A percentile compares a stretch with the other conserved stretches of the same genome.
Evolutionary conservation across 2,888 invertebrate species (phyloP).

Genomic region (Dasysyrphus tricinctus): DNA sequence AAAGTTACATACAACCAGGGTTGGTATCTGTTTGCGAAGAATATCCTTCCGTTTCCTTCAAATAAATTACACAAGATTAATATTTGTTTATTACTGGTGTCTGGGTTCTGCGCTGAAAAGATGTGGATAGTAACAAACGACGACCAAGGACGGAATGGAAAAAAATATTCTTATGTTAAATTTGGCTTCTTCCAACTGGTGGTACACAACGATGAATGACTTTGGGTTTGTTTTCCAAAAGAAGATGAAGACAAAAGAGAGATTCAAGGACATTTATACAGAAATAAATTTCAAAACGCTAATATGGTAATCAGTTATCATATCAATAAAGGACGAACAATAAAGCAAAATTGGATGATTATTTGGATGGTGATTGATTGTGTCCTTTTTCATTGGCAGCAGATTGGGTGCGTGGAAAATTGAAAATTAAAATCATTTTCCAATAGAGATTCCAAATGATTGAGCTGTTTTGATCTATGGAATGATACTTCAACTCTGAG

Average conservation of each 20-base stretch:
- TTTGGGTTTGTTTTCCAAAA: conserved; percentile 5
- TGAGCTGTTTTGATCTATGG: conserved; percentile 28
- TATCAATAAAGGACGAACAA: conserved; percentile 22
- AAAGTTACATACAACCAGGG: background rate
- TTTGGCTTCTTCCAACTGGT: conserved; percentile 50
- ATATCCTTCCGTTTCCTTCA: conserved; percentile 68
- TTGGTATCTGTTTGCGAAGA: conserved; percentile 33
- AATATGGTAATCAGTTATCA: conserved; percentile 59
- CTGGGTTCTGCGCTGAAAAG: conserved; percentile 26
- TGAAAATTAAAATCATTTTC: conserved; percentile 38
- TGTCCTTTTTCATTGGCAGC: conserved; percentile 42
- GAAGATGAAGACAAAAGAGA: conserved; percentile 12
- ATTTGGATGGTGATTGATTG: conserved; percentile 57
- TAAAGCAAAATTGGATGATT: conserved; percentile 37
- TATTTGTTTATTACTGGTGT: conserved; percentile 71
- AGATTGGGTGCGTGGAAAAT: conserved; percentile 28
- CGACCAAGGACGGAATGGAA: conserved; percentile 19
- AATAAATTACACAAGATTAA: conserved; percentile 74
- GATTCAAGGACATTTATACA: conserved; percentile 45
- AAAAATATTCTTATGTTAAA: conserved; percentile 39
- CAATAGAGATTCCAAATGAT: conserved; percentile 21
- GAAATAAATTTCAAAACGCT: conserved; percentile 38
- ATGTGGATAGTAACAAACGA: background rate
- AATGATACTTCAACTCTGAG: conserved; percentile 31
- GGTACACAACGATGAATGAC: conserved; percentile 41